These are phyloP conservation scores for Campodea augens DNA, from an alignment of 1,140 invertebrate genomes.

Conservation along the genomic window DNA sequence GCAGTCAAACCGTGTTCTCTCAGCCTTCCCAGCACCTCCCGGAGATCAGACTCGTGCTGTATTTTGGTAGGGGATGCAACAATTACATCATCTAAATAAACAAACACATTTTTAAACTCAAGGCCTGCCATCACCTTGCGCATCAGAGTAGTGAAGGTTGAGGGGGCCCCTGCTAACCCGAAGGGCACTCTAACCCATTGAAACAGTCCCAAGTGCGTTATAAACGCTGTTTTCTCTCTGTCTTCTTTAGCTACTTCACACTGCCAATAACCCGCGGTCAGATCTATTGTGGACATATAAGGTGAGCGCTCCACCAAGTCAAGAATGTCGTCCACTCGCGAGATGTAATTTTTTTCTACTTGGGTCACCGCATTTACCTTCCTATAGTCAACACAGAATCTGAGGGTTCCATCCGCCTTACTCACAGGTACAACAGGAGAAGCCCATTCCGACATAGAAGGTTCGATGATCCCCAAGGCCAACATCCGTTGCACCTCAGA, in stretches of 20 bases:
- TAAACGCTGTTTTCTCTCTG: slow-evolving; percentile 18
- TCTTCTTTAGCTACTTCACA: background rate
- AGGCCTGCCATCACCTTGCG: slow-evolving; percentile 1
- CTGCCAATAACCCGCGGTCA: background rate
- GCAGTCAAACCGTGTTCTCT: slow-evolving; percentile 1
- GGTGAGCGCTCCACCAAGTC: no score
- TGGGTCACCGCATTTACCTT: no score
- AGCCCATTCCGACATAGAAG: slow-evolving; percentile 24
- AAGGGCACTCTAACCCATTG: slow-evolving; percentile 12
- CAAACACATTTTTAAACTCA: slow-evolving; percentile 9
- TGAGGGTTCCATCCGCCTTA: slow-evolving; percentile 26
- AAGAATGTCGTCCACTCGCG: no score
- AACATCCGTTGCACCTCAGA: no score
- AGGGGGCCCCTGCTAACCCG: slow-evolving; percentile 7
- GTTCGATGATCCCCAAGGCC: slow-evolving; percentile 21
- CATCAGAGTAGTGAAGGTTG: background rate
- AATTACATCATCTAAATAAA: slow-evolving; percentile 17
- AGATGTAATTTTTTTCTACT: no score
- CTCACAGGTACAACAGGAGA: slow-evolving; percentile 27
- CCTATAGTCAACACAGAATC: slow-evolving; percentile 28
- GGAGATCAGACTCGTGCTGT: background rate
- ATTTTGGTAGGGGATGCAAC: background rate
- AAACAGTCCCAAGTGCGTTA: slow-evolving; percentile 14
- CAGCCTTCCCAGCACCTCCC: background rate
- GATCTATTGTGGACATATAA: no score